Percentiles rank a stretch among this genome's conserved stretches.
Evolutionary conservation across 2,888 invertebrate genomes (phyloP).

Genomic region (Venustoraphidia nigricollis): DNA sequence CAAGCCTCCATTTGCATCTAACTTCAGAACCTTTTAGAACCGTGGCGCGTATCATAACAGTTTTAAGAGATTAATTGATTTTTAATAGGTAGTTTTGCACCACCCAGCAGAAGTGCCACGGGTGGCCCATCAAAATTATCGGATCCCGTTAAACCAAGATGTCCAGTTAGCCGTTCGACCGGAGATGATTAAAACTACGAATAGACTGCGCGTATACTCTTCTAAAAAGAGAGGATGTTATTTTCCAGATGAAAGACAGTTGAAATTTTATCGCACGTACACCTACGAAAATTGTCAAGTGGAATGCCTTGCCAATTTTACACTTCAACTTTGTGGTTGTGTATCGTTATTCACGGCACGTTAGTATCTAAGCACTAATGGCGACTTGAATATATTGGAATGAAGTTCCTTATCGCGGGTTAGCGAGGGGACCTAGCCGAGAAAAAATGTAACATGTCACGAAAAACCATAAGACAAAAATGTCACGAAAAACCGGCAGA

Average conservation of each 20-base stretch:
- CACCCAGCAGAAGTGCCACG: slow-evolving; percentile 20
- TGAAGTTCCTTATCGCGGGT: too few relatives aligned
- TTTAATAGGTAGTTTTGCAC: slow-evolving; percentile 18
- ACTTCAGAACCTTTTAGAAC: too few relatives aligned
- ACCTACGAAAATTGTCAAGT: slow-evolving; percentile 17
- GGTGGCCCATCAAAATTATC: slow-evolving; percentile 14
- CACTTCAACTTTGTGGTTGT: slow-evolving; percentile 14
- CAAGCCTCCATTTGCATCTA: too few relatives aligned
- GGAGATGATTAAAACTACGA: slow-evolving; percentile 15
- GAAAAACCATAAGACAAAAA: too few relatives aligned
- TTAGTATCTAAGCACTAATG: slow-evolving; percentile 10
- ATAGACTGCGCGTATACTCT: slow-evolving; percentile 12
- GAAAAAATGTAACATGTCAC: too few relatives aligned
- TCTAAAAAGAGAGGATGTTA: slow-evolving; percentile 16
- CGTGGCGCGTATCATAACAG: neutral
- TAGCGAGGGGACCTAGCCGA: too few relatives aligned
- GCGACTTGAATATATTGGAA: too few relatives aligned
- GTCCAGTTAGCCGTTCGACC: slow-evolving; percentile 14
- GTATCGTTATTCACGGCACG: slow-evolving; percentile 17
- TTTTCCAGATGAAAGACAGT: slow-evolving; percentile 14
- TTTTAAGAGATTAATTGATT: neutral
- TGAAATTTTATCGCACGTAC: slow-evolving; percentile 16
- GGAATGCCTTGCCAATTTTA: slow-evolving; percentile 17
- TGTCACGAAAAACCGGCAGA: too few relatives aligned
- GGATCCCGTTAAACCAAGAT: slow-evolving; percentile 14